Percentiles rank a stretch among this genome's conserved stretches.
phyloP scores from a whole-genome alignment of 1,140 invertebrate species.

The Gryon sp. region DNA sequence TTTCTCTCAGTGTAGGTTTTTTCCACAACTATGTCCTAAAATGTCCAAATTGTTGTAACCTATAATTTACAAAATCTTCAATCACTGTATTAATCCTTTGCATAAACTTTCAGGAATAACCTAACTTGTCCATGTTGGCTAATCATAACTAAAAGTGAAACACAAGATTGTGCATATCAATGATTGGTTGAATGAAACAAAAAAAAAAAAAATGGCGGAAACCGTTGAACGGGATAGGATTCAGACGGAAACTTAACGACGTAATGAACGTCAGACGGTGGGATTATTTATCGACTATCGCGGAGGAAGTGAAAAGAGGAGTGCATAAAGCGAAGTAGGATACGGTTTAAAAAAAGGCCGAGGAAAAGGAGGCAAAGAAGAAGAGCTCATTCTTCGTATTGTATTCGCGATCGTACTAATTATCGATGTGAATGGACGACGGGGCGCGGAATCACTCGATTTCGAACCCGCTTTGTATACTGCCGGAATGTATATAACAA shows the following conservation, averaged over 20 bases:
- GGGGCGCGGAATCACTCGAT: slow-evolving; percentile 54
- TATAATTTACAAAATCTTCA: too few species aligned
- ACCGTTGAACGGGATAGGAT: too few species aligned
- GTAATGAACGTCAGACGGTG: slow-evolving; percentile 72
- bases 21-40: too few species aligned
- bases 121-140: slow-evolving; percentile 4
- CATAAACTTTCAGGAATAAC: too few species aligned
- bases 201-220: slow-evolving; percentile 45
- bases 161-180: slow-evolving; percentile 40
- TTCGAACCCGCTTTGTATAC: slow-evolving; percentile 54
- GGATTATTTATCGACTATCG: slow-evolving; percentile 72
- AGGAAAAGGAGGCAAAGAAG: slow-evolving; percentile 46
- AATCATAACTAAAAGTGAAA: slow-evolving; percentile 42
- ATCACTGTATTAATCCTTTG: too few species aligned
- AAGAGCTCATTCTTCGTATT: slow-evolving; percentile 55
- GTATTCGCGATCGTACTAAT: slow-evolving; percentile 66
- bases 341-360: slow-evolving; percentile 42
- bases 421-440: slow-evolving; percentile 63
- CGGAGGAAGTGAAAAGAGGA: slow-evolving; percentile 55
- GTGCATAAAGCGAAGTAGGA: slow-evolving; percentile 52
- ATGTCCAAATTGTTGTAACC: too few species aligned
- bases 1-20: too few species aligned
- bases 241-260: slow-evolving; percentile 69
- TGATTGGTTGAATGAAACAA: slow-evolving; percentile 42
- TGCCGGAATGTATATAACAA: slow-evolving; percentile 48